Percentiles rank a stretch among this genome's conserved stretches.
Conservation (phyloP, 2,888 invertebrate genomes). For the Diploptera punctata region DNA sequence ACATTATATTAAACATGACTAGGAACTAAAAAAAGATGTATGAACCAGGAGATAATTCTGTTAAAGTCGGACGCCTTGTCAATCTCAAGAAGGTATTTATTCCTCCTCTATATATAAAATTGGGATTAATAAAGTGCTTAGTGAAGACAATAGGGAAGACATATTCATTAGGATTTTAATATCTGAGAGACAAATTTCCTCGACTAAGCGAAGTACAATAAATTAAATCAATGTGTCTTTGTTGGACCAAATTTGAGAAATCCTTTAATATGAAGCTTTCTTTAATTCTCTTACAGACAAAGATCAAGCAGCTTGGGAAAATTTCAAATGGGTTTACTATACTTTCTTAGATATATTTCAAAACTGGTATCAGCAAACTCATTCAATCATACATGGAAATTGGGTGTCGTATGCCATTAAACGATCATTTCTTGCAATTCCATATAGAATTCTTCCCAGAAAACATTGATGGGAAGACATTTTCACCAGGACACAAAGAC, state of each 20-base stretch:
- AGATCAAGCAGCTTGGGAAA: not conserved
- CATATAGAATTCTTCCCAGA: not conserved
- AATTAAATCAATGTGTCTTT: not conserved
- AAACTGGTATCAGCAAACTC: not conserved
- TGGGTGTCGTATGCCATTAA: not conserved
- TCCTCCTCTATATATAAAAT: not conserved
- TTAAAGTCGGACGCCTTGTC: too few species aligned
- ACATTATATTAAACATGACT: too few species aligned
- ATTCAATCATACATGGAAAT: not conserved
- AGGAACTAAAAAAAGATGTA: too few species aligned
- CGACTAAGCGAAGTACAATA: not conserved
- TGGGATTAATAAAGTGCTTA: slow-evolving; percentile 1
- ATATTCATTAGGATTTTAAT: not conserved
- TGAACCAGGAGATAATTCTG: too few species aligned
- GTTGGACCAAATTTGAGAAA: not conserved
- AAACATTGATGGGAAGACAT: not conserved
- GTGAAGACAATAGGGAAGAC: not conserved
- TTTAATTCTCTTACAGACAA: not conserved
- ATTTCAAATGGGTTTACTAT: not conserved
- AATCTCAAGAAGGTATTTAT: too few species aligned
- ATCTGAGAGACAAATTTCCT: not conserved
- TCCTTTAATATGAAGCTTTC: not conserved
- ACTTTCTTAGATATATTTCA: not conserved
- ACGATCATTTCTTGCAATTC: not conserved
- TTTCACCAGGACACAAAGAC: not conserved